These are phyloP conservation scores for Pyrocephalus nanus DNA, from an alignment of 2,797 vertebrate species.

Conservation along the genomic window DNA sequence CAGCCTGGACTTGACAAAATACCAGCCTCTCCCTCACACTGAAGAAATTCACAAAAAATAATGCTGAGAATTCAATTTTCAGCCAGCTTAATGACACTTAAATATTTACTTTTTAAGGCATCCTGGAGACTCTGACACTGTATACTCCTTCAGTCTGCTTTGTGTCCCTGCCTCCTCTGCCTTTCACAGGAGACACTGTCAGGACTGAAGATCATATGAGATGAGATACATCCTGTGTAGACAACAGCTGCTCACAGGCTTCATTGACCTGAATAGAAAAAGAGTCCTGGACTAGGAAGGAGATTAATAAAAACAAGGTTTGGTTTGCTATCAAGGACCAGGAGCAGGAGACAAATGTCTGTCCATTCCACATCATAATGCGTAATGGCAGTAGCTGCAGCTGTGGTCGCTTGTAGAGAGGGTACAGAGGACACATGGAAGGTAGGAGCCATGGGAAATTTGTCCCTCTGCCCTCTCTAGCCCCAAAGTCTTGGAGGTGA, in stretches of 20 bases:
- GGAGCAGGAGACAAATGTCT: neutral
- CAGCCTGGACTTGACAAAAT: neutral
- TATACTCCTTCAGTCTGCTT: neutral
- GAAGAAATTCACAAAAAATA: neutral
- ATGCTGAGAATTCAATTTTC: neutral
- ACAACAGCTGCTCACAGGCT: neutral
- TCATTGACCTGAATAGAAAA: neutral
- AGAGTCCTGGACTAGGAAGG: neutral
- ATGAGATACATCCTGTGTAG: neutral
- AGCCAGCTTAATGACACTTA: neutral
- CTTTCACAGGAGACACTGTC: neutral
- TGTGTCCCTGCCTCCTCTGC: neutral
- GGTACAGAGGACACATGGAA: neutral
- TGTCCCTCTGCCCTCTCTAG: neutral
- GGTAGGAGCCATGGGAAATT: neutral
- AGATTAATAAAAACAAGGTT: neutral
- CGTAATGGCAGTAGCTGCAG: neutral
- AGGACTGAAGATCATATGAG: neutral
- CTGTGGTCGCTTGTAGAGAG: accelerated
- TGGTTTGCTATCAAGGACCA: neutral
- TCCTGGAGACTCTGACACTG: neutral
- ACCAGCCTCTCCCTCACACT: neutral
- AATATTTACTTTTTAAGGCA: neutral
- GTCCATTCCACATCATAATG: accelerated
- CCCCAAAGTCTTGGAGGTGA: neutral